phyloP scores from a whole-genome alignment of 2,797 vertebrate genomes.

The Sylvia borin region DNA sequence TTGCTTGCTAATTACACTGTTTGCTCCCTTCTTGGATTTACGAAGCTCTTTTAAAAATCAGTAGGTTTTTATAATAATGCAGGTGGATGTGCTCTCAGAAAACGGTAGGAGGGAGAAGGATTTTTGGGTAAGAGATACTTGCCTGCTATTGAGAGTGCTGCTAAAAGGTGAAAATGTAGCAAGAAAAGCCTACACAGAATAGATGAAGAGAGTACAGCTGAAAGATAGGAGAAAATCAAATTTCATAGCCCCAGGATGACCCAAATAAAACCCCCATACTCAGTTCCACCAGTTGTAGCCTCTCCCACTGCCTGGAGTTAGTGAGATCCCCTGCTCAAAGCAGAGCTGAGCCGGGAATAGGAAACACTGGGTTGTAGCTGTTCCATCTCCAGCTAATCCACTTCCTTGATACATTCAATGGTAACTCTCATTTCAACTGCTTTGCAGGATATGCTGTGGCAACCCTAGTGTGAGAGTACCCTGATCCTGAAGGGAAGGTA shows the following conservation, averaged over 20 bases:
- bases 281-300: fast-evolving
- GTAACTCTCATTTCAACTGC: background rate
- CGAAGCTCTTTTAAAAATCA: background rate
- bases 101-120: background rate
- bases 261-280: fast-evolving
- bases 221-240: background rate
- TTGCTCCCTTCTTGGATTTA: background rate
- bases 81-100: background rate
- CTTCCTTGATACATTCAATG: background rate
- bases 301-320: background rate
- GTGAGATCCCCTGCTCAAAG: background rate
- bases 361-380: background rate
- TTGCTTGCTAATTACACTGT: constrained; percentile 11
- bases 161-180: background rate
- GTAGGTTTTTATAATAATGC: background rate
- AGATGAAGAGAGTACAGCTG: background rate
- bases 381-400: background rate
- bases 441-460: background rate
- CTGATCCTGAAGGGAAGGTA: background rate
- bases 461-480: background rate
- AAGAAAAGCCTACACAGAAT: background rate
- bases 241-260: background rate
- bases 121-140: background rate
- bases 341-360: background rate
- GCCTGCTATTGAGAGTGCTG: background rate